phyloP scores from a whole-genome alignment of 2,888 invertebrate species.

The Aphidoletes aphidimyza region DNA sequence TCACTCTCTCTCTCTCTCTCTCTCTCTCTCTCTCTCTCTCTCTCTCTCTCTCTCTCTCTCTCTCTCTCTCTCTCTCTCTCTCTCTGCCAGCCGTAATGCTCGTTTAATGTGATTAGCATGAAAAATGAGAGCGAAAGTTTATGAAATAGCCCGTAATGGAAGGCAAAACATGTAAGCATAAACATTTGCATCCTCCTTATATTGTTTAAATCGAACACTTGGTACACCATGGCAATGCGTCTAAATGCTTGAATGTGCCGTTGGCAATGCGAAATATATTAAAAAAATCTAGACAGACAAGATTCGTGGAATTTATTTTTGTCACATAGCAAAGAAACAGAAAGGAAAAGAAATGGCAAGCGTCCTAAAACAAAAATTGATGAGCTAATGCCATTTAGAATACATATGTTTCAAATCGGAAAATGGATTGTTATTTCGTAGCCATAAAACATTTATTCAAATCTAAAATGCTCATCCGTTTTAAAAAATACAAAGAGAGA shows the following conservation, averaged over 20 bases:
- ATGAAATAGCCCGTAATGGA: constrained; percentile 2
- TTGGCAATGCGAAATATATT: background rate
- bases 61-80: too few relatives aligned
- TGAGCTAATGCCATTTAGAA: constrained; percentile 13
- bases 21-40: background rate
- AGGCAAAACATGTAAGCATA: background rate
- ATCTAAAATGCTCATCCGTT: background rate
- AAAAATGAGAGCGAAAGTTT: constrained; percentile 1
- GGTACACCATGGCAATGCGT: background rate
- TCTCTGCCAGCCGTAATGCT: background rate
- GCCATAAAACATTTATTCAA: background rate
- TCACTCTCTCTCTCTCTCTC: too few relatives aligned
- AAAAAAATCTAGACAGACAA: background rate
- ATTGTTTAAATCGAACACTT: background rate
- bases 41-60: background rate
- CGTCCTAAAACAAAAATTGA: background rate
- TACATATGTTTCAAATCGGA: background rate
- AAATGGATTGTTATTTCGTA: background rate
- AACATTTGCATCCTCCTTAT: background rate
- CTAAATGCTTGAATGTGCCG: background rate
- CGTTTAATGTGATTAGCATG: background rate
- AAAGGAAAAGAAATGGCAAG: background rate
- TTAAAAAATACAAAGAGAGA: background rate
- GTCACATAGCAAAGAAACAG: background rate
- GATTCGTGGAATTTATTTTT: background rate